Conservation (phyloP, 2,113 vertebrate genomes). For the Passer montanus region DNA sequence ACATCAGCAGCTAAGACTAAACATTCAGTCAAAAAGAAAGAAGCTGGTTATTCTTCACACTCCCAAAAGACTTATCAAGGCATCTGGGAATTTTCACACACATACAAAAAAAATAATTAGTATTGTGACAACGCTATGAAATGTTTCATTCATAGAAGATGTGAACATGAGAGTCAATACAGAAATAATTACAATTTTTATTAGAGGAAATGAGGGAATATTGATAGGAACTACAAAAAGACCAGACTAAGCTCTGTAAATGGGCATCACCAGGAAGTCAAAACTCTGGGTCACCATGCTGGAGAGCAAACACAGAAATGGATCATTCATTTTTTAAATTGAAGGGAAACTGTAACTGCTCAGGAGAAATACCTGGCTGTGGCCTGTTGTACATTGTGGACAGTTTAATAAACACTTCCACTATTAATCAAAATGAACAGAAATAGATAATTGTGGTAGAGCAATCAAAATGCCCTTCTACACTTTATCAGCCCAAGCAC, state of each 20-base stretch:
- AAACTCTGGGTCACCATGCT: not conserved
- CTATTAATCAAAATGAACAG: not conserved
- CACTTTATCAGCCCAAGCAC: fast-evolving
- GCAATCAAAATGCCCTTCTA: not conserved
- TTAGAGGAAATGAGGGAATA: not conserved
- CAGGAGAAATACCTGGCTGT: not conserved
- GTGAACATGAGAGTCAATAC: not conserved
- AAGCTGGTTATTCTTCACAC: not conserved
- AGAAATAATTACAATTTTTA: not conserved
- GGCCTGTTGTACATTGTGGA: not conserved
- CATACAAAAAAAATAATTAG: not conserved
- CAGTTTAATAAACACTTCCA: not conserved
- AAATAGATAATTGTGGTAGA: not conserved
- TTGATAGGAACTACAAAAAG: not conserved
- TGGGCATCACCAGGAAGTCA: not conserved
- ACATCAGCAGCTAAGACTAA: not conserved
- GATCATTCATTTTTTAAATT: not conserved
- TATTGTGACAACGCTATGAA: not conserved
- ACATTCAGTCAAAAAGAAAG: not conserved
- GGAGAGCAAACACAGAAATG: not conserved
- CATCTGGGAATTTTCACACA: not conserved
- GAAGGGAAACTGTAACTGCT: not conserved
- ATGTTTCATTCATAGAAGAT: not conserved
- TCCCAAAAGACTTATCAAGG: not conserved
- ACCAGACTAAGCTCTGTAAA: not conserved